Evolutionary conservation across 1,140 invertebrate species (phyloP), one percentile per base, ranked within the genome.

Genomic region (Halictus rubicundus): DNA sequence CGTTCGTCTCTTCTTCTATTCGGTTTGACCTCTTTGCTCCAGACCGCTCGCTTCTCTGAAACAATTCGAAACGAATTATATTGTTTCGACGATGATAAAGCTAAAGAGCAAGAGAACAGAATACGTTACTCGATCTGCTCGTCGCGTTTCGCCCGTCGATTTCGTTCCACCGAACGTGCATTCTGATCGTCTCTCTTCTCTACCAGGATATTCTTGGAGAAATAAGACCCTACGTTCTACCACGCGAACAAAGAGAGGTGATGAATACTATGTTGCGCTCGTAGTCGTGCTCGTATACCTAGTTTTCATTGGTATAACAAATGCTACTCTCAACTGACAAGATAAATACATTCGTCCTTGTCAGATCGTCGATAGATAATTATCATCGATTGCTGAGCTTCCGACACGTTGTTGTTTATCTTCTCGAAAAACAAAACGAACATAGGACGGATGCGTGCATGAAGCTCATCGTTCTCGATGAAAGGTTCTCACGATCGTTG

Each of bases 281-380:
- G 52, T 37, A 19, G 19, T 4, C 25, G 9, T 12, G 2, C 14
- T 46, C 25, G 25, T 19, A 32, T 23, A 2, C 14, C 27, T 42
- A 1, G 3, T 32, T 59, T 27, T 70, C n/a, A 46, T 66, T 19
- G 9, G 0, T 9, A 68, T 37, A 7, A 37, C 14, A 59, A 12
- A 49, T 14, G 49, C 60, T 70, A 14, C 37, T 64, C 27, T 59
- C 10, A 25, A 16, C 25, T 23, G 52, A 25, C 5, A 27, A 21
- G 52, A 57, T 21, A 0, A 19, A 19, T 54, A 14, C 75, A 87
- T 87, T 84, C 46, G 42, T 87, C 54, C 64, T 49, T 64, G 82
- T 87, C 82, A 84, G 72, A 84, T 84, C 27, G 63, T 69, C 63
- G 69, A 79, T 57, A 61, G 78, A 66, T 87, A 82, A 78, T 87